Conservation (phyloP, 2,797 vertebrate genomes). For the Ficedula albicollis region DNA sequence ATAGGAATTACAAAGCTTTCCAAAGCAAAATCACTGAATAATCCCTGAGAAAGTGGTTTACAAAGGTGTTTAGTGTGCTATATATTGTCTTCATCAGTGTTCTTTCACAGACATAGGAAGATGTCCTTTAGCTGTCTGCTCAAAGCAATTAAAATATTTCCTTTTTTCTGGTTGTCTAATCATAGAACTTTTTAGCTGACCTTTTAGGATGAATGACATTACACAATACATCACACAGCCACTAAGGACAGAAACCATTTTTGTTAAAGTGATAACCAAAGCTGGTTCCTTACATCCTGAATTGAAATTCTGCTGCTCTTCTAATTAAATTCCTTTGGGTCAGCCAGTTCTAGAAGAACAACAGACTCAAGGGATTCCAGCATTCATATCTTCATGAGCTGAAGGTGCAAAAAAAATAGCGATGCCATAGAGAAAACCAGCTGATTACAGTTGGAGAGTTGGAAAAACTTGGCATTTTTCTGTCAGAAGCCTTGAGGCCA, state of each 20-base stretch:
- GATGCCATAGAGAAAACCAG: neutral
- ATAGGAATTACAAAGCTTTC: conserved; percentile 65
- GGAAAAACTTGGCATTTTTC: neutral
- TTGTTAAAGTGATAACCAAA: neutral
- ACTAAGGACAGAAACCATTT: neutral
- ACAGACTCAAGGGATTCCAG: neutral
- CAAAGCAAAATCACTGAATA: conserved; percentile 65
- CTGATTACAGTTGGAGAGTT: neutral
- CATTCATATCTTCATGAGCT: neutral
- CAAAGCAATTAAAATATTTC: neutral
- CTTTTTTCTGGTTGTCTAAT: neutral
- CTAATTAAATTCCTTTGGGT: neutral
- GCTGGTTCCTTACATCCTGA: neutral
- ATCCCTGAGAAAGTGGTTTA: conserved; percentile 34
- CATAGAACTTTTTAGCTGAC: neutral
- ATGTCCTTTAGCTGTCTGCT: neutral
- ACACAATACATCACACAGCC: neutral
- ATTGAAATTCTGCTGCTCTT: neutral
- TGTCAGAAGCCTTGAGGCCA: neutral
- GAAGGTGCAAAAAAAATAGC: neutral
- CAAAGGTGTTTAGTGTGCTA: conserved; percentile 46
- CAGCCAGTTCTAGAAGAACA: neutral
- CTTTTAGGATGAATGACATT: neutral
- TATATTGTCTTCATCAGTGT: conserved; percentile 43
- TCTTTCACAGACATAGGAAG: conserved; percentile 8